Conservation (phyloP, 2,888 invertebrate genomes). For the Caenorhabditis sp. region DNA sequence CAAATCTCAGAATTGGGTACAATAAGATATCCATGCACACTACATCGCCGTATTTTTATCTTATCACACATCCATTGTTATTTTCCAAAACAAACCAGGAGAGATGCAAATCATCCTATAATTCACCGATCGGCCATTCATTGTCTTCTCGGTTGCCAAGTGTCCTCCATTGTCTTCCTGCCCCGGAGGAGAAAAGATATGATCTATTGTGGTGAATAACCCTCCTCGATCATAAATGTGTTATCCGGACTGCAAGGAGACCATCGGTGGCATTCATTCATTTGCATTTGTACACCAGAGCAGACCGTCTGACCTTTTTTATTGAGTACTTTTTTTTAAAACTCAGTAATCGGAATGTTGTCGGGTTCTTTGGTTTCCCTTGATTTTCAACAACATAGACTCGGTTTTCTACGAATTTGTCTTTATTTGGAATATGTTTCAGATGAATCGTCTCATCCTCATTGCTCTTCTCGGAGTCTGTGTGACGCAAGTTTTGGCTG, state of each 20-base stretch:
- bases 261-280: background rate
- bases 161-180: conserved; percentile 26
- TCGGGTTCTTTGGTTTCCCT: too few relatives aligned
- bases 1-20: too few relatives aligned
- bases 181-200: conserved; percentile 33
- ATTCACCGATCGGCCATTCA: background rate
- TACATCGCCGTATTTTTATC: conserved; percentile 2
- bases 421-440: too few relatives aligned
- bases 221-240: conserved; percentile 35
- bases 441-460: conserved; percentile 32
- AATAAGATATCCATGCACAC: background rate
- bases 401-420: too few relatives aligned
- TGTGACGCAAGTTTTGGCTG: conserved; percentile 24
- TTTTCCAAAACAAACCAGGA: conserved; percentile 19
- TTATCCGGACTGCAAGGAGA: conserved; percentile 5
- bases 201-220: conserved; percentile 36
- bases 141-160: conserved; percentile 23
- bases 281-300: background rate
- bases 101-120: conserved; percentile 14
- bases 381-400: too few relatives aligned
- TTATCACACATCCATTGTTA: background rate
- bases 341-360: too few relatives aligned
- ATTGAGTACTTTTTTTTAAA: too few relatives aligned
- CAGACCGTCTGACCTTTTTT: background rate
- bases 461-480: conserved; percentile 34